Conservation (phyloP, 2,888 invertebrate species). For the Tiphia femorata region DNA sequence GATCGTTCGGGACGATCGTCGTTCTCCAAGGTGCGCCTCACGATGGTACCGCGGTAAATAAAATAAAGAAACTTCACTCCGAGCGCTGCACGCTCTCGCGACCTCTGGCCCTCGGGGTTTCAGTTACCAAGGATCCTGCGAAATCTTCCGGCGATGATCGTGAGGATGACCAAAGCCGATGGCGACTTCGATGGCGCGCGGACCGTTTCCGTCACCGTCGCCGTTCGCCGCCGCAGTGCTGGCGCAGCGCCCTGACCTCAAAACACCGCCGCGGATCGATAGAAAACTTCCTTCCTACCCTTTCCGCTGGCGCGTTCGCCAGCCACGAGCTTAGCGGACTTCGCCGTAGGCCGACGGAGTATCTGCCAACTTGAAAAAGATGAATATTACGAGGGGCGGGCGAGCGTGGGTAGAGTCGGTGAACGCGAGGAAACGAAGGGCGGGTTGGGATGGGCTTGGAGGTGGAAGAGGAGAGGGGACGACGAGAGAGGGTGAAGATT, state of each 20-base stretch:
- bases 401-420: not conserved
- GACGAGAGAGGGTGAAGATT: too few species aligned
- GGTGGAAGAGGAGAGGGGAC: too few species aligned
- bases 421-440: not conserved
- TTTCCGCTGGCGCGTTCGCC: slow-evolving; percentile 36
- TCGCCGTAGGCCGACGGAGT: slow-evolving; percentile 21
- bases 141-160: too few species aligned
- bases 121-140: too few species aligned
- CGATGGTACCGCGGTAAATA: too few species aligned
- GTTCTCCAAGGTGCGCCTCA: too few species aligned
- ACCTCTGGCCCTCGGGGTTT: too few species aligned
- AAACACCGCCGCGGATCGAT: slow-evolving; percentile 61
- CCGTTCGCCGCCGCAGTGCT: slow-evolving; percentile 60
- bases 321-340: slow-evolving; percentile 26
- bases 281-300: slow-evolving; percentile 61
- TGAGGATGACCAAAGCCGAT: too few species aligned
- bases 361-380: slow-evolving; percentile 21
- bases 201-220: slow-evolving; percentile 17
- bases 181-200: too few species aligned
- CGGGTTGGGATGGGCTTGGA: not conserved
- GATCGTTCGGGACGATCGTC: too few species aligned
- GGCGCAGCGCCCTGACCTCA: slow-evolving; percentile 69
- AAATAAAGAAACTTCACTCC: too few species aligned
- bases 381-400: slow-evolving; percentile 27
- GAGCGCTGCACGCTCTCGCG: too few species aligned